Conservation (phyloP, 2,113 vertebrate genomes). For the Dolichotis patagonum region DNA sequence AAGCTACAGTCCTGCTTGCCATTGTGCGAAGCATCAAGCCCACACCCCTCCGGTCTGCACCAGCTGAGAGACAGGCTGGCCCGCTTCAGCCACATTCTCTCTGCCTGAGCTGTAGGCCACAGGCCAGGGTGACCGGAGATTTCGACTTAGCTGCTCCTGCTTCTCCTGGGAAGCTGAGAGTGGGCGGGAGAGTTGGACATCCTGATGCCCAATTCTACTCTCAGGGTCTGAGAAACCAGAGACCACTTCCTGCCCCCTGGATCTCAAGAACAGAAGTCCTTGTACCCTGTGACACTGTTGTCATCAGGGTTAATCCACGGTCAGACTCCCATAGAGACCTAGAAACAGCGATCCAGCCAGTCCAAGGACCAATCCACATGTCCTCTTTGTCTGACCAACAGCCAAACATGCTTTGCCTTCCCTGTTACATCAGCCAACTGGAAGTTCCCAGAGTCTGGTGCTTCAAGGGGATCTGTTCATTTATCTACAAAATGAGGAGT, state of each 20-base stretch:
- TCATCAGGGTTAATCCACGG: neutral
- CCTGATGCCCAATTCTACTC: neutral
- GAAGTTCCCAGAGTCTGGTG: neutral
- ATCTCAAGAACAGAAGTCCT: neutral
- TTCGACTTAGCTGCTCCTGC: neutral
- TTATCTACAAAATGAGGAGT: neutral
- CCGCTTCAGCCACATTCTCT: slow-evolving; percentile 60
- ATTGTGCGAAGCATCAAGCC: neutral
- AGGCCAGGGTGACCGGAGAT: neutral
- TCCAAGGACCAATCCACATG: neutral
- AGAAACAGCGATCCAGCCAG: neutral
- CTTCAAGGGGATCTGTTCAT: neutral
- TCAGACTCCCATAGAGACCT: neutral
- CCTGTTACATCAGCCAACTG: neutral
- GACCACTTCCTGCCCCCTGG: neutral
- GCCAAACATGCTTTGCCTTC: neutral
- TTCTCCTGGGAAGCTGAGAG: slow-evolving; percentile 13
- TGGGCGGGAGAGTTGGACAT: neutral
- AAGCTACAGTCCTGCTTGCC: neutral
- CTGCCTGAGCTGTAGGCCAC: slow-evolving; percentile 37
- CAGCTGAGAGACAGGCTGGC: slow-evolving; percentile 60
- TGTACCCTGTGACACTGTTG: rapidly evolving
- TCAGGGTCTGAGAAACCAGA: neutral
- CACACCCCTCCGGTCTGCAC: neutral
- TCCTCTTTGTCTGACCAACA: neutral